Evolutionary conservation across 1,140 invertebrate genomes (phyloP).

Genomic region (Trichomalopsis sarcophagae): DNA sequence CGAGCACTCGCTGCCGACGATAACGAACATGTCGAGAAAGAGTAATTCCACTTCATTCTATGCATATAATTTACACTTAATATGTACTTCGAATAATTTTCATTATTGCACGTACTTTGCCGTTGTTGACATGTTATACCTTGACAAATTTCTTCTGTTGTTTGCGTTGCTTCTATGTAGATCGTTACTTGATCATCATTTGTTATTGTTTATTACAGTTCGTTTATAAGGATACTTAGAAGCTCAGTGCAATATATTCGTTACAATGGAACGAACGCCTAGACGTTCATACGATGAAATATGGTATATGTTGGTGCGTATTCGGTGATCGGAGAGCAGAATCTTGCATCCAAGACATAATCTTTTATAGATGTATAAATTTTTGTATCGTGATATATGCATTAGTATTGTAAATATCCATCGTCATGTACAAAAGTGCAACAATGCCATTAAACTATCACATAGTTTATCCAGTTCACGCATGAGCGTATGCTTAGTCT

Average conservation of each 20-base stretch:
- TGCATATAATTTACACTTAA: background rate
- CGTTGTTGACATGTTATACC: no score
- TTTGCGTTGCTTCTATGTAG: no score
- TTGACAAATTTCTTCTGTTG: no score
- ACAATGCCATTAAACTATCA: background rate
- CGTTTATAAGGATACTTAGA: background rate
- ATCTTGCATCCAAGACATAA: background rate
- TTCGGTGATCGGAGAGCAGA: no score
- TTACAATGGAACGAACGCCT: background rate
- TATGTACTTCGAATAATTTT: background rate
- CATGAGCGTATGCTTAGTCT: no score
- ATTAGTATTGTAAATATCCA: background rate
- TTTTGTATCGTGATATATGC: background rate
- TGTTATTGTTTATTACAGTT: background rate
- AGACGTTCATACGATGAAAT: background rate
- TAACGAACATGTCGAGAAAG: background rate
- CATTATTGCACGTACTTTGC: no score
- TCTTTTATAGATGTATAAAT: background rate
- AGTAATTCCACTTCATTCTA: background rate
- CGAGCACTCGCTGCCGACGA: background rate
- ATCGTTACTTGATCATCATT: background rate
- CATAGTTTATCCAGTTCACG: no score
- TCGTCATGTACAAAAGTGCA: background rate
- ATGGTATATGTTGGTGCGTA: background rate
- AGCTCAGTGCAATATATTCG: slow-evolving; percentile 14